Evolutionary conservation across 2,113 vertebrate genomes (phyloP), one percentile per base, ranked within the genome.

Genomic region (Camelus dromedarius): DNA sequence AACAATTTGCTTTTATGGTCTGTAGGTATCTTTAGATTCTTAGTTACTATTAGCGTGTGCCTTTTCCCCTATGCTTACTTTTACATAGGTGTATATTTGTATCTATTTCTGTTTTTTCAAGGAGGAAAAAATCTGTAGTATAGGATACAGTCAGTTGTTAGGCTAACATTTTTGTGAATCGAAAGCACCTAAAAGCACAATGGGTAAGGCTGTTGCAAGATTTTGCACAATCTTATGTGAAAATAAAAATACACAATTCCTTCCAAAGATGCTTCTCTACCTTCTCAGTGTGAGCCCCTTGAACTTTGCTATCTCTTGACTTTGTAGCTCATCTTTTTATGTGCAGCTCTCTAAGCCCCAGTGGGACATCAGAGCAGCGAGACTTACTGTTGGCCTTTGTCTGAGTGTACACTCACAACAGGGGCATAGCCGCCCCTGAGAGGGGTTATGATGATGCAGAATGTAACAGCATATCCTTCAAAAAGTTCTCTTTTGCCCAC

Each of bases 61-160:
- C 18, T 73, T 54, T 81, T 93, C 9, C 3, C 18, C 26, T 67
- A 52, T 75, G 69, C 54, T 93, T 90, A 72, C 77, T 87, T 95
- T 84, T 35, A 62, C 13, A 50, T 30, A 56, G 24, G 19, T 14
- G 13, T 81, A 30, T 60, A 50, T 72, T 96, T 83, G 60, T 50
- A 86, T 79, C 79, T 92, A 70, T 35, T 91, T 79, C 50, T 67
- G 38, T 70, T 86, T 93, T 66, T 72, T 19, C 8, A 62, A 93
- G 18, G 83, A 35, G 42, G 26, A 42, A 64, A 86, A 81, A 60
- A 19, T 46, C 30, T 76, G 54, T 60, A 50, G 28, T 46, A 56
- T 26, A 93, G 52, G 81, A 69, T n/a, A 35, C 30, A 58, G 52
- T 28, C 32, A 52, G 8, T 52, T 24, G 18, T 89, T 56, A 73